Evolutionary conservation across 2,888 invertebrate genomes (phyloP).

Genomic region (Furcula furcula): DNA sequence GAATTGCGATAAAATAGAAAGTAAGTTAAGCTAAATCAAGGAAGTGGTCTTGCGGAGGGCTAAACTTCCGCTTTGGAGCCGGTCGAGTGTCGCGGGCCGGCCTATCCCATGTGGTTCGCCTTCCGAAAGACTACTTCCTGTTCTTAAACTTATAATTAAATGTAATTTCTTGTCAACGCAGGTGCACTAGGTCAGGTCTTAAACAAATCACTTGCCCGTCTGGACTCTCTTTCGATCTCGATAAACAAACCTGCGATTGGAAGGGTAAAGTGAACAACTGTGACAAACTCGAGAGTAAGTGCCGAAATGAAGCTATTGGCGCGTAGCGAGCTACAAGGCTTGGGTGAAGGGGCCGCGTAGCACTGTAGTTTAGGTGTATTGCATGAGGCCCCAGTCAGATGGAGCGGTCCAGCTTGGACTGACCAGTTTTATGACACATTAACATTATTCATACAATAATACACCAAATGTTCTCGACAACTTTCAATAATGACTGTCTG

Average conservation of each 20-base stretch:
- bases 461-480: too few species aligned
- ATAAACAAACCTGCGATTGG: constrained; percentile 99
- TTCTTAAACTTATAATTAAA: constrained; percentile 61
- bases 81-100: constrained; percentile 37
- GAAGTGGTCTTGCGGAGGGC: constrained; percentile 74
- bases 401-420: constrained; percentile 49
- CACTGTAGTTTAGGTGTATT: constrained; percentile 76
- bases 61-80: constrained; percentile 52
- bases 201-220: constrained; percentile 98
- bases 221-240: constrained; percentile 98
- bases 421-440: constrained; percentile 54
- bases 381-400: constrained; percentile 73
- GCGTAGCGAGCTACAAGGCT: constrained; percentile 76
- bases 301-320: constrained; percentile 75
- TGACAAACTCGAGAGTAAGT: constrained; percentile 98
- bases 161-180: constrained; percentile 83
- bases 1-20: constrained; percentile 96
- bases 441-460: constrained; percentile 44
- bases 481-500: too few species aligned
- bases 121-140: constrained; percentile 72
- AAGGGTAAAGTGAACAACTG: constrained; percentile 98
- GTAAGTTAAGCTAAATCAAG: constrained; percentile 86
- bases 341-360: constrained; percentile 79
- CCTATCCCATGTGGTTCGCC: constrained; percentile 55
- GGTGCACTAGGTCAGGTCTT: constrained; percentile 97